Conservation (phyloP, 2,113 vertebrate genomes). For the Butorides virescens region DNA sequence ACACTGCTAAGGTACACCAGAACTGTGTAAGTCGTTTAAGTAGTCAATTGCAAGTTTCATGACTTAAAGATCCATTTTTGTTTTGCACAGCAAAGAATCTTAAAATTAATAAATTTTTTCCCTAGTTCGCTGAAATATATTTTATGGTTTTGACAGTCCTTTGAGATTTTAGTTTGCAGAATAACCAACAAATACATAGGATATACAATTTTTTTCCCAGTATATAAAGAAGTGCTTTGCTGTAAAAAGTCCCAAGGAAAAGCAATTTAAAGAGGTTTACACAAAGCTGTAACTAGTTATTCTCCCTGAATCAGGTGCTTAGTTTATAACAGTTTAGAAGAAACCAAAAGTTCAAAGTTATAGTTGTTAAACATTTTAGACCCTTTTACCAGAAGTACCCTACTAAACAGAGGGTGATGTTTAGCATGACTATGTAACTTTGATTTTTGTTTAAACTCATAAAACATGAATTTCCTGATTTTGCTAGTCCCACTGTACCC, state of each 20-base stretch:
- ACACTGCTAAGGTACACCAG: background rate
- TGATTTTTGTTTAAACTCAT: constrained; percentile 65
- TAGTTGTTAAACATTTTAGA: constrained; percentile 7
- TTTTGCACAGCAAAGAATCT: background rate
- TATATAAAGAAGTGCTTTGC: background rate
- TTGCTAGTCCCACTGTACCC: constrained; percentile 60
- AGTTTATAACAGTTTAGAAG: constrained; percentile 34
- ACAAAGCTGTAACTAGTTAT: background rate
- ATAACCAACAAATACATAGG: background rate
- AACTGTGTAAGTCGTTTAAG: background rate
- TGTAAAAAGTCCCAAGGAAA: background rate
- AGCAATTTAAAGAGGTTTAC: background rate
- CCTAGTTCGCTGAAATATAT: background rate
- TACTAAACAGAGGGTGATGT: constrained; percentile 20
- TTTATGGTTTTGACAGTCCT: background rate
- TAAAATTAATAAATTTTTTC: background rate
- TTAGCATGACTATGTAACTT: constrained; percentile 42
- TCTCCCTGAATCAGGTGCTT: background rate
- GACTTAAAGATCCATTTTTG: background rate
- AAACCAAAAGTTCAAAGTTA: constrained; percentile 16
- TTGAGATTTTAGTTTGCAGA: background rate
- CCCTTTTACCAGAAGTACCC: background rate
- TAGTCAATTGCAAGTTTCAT: background rate
- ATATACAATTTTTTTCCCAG: background rate
- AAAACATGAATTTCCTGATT: constrained; percentile 68